phyloP scores from a whole-genome alignment of 1,140 invertebrate species.

The Cyphomyrmex costatus region DNA sequence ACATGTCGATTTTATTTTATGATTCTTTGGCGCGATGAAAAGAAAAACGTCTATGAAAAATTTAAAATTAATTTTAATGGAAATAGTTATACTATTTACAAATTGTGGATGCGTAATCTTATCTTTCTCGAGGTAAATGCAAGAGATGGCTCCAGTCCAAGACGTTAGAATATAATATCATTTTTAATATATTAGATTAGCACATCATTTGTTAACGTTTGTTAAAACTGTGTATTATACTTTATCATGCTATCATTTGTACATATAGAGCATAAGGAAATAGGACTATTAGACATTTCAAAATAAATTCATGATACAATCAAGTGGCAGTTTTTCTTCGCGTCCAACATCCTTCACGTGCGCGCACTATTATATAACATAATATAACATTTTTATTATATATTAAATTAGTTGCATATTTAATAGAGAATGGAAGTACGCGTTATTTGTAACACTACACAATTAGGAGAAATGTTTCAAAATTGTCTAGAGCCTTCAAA shows the following conservation, averaged over 20 bases:
- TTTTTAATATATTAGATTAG: constrained; percentile 82
- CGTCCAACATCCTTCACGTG: neutral
- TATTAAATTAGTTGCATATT: no score
- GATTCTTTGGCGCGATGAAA: neutral
- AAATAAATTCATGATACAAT: constrained; percentile 84
- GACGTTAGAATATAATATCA: constrained; percentile 78
- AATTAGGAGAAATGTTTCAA: no score
- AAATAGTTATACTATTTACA: constrained; percentile 9
- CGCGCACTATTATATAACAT: neutral
- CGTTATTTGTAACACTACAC: no score
- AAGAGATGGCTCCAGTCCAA: constrained; percentile 78
- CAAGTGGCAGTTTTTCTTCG: constrained; percentile 67
- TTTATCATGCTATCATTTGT: constrained; percentile 84
- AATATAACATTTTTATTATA: neutral
- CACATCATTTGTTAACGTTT: constrained; percentile 84
- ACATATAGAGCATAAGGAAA: constrained; percentile 83
- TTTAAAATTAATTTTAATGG: constrained; percentile 54
- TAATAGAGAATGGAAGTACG: no score
- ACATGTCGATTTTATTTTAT: neutral
- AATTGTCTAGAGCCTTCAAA: no score
- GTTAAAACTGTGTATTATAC: constrained; percentile 85
- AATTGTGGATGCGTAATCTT: neutral
- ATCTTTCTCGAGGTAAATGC: constrained; percentile 13
- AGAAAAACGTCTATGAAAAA: constrained; percentile 32
- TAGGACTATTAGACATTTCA: constrained; percentile 84